Evolutionary conservation across 1,140 invertebrate species (phyloP), one percentile per base, ranked within the genome.

Genomic region (Nixonia krombeini): DNA sequence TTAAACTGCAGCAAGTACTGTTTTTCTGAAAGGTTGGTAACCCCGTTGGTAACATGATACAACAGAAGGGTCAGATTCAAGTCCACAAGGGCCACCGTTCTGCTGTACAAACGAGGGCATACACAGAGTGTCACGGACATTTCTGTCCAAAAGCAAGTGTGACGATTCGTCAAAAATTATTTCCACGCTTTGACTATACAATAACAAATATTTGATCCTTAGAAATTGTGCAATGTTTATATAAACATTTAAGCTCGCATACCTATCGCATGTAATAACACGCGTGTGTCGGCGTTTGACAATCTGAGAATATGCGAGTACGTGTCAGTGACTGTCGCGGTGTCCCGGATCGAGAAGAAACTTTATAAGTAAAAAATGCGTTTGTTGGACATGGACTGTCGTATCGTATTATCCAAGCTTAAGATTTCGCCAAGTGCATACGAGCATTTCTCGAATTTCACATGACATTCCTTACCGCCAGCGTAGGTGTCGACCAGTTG

Each of bases 381-480:
- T 76, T 74, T 66, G 63, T 42, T 41, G 62, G 63, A 68, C 74
- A 72, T 65, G 29, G 69, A 64, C 64, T 76, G 79, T 79, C 79
- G 69, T 74, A 81, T 82, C 78, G 66, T 73, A 80, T 82, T 81
- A 82, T 73, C 52, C 70, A 65, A 72, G 74, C 72, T 71, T 78
- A 79, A 72, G 73, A 75, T 81, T 75, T 79, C 74, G 70, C 72
- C 70, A 58, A 49, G 51, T 66, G 44, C 55, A 42, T 52, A 46
- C 35, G 35, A 35, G 70, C 73, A 71, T 78, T 81, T 83, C 79
- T 81, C 77, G 67, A 76, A 81, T 82, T 82, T 82, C 79, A 75
- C 45, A 50, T 62, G 68, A 37, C 74, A 79, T 80, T 78, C 76
- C 76, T 68, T 61, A 68, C 55, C 70, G 62, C 62, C 76, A 71